Evolutionary conservation across 2,888 invertebrate species (phyloP), one percentile per base, ranked within the genome.

Genomic region (Heliconius hortense): DNA sequence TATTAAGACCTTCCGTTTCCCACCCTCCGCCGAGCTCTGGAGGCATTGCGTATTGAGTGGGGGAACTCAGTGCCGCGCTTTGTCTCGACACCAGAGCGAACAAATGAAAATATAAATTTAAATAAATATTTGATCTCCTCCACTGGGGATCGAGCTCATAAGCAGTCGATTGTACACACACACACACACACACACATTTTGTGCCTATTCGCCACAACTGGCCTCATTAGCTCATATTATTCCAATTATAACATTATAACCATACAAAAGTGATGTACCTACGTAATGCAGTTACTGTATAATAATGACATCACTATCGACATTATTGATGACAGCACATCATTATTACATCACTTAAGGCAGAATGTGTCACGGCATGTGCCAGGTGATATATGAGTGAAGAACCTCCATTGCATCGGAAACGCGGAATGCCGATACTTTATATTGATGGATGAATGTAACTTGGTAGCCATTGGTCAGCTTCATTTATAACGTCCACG

Each of bases 251-350:
- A 39, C 39, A 24, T 39, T 66, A 66, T 24, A 66, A 66, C 39
- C 7, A 39, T 24, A 39, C 53, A 31, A 69, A 31, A 48, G 53
- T 53, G 53, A 28, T 31, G 24, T 18, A 18, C n/a, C 56, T 56
- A 56, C 24, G 35, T 59, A 26, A 69, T 64, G 31, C 69, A 43
- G 43, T 69, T 73, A 69, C 67, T 31, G 56, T 68, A 68, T 72
- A 71, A 74, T 77, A 74, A 74, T 72, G 77, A 76, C 77, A 77
- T 74, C 76, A 76, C 77, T 71, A 76, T 76, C 77, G 77, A 77
- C 63, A 72, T 76, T 77, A 72, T 74, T 74, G 76, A 76, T 73
- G 75, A 70, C 63, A 63, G 68, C 60, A 62, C 74, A 62, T 74
- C 68, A 68, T 68, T 70, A 70, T 69, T 70, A 71, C 71, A 71